Base-by-base conservation (phyloP, 2,888 invertebrate genomes). In the Drosophila mulleri region DNA sequence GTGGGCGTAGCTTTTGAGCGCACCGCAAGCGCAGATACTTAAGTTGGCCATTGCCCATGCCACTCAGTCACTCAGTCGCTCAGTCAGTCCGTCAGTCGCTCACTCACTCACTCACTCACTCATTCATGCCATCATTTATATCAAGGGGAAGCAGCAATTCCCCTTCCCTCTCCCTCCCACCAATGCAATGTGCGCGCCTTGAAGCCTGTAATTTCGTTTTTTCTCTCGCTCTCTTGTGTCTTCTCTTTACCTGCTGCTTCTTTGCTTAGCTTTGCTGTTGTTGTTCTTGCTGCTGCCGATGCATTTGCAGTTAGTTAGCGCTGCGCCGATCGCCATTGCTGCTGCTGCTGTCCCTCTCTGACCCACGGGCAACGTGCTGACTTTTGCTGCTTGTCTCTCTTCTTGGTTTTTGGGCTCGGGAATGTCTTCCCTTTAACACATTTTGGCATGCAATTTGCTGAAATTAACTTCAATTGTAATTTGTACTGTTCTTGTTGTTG, bases 371-470 rank as follows among this genome's bases (percentile, higher is more conserved):
- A 12, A 8, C 35, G 9, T 3, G 37, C 23, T 53, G 23, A 5
- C 9, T 20, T 53, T 23, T 23, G 1, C 1, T 23, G 9, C 11
- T 39, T 2, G 12, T n/a, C 35, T 42, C 68, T 12, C 26, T 59
- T 58, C 32, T 32, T 5, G 42, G 32, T 45, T 45, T 14, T 67
- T 52, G 47, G 57, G 56, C 53, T 52, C n/a, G 69, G 67, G 72
- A 80, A 80, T 79, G 79, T 85, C 82, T 91, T 92, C 90, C 91
- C 90, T 90, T 92, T 92, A 92, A 92, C 92, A 92, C 92, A 89
- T 92, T 92, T 91, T 90, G 92, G 92, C 91, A 91, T 91, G 92
- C 92, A 92, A 92, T 92, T 92, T 92, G 90, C 81, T 91, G 90
- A 91, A 92, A 92, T 92, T 92, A 92, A 90, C 90, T 91, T 90